Percentiles rank a stretch among this genome's conserved stretches.
Conservation (phyloP, 2,888 invertebrate species). For the Mythimna impura region DNA sequence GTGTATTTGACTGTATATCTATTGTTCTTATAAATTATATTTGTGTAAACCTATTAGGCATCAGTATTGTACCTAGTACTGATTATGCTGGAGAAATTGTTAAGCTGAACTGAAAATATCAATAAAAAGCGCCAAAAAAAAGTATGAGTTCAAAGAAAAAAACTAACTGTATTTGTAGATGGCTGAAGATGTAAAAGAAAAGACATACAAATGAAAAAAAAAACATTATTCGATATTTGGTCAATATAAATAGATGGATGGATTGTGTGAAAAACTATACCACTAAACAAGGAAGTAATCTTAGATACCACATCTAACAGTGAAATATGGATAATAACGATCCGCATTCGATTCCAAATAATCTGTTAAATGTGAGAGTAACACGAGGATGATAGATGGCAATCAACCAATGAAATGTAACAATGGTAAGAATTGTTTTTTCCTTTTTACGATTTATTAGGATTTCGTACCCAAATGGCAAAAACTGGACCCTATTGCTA, state of each 20-base stretch:
- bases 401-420: not conserved
- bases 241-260: not conserved
- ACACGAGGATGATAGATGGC: not conserved
- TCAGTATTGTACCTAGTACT: too few relatives aligned
- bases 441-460: not conserved
- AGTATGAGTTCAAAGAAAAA: not conserved
- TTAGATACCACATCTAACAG: not conserved
- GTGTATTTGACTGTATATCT: not conserved
- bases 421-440: too few relatives aligned
- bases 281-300: not conserved
- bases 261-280: not conserved
- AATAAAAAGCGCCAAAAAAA: not conserved
- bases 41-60: not conserved
- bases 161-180: not conserved
- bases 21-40: slow-evolving; percentile 8
- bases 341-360: not conserved
- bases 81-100: not conserved
- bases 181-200: not conserved
- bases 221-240: not conserved
- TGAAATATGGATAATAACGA: not conserved
- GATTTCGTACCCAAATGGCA: too few relatives aligned
- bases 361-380: not conserved
- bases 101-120: not conserved
- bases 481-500: too few relatives aligned
- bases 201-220: not conserved